Base-by-base conservation (phyloP, 1,140 invertebrate species). In the Brachionus rotundiformis region DNA sequence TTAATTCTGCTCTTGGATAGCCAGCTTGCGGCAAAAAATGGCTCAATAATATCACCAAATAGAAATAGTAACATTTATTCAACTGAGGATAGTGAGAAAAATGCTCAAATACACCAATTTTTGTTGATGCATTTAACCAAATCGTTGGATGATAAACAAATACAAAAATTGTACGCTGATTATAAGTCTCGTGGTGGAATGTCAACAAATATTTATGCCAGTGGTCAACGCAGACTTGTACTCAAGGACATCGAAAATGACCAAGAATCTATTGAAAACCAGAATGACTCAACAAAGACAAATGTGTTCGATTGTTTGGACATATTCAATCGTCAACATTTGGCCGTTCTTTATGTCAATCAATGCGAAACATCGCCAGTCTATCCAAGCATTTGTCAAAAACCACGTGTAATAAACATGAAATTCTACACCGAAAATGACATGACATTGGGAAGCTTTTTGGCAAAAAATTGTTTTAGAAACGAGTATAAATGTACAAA, bases 361-460 rank as follows among this genome's bases (percentile, higher is more conserved):
- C 97, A 94, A 85, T 93, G 94, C 79, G 91, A 91, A 82, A 91
- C 92, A 54, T 94, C 93, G 0, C 89, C 91, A 23, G 93, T 94
- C 85, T 91, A 92, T 10, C 94, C 94, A 13, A 91, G 92, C 59
- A 95, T 94, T 86, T 96, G 95, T 86, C 93, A 95, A 2, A 92
- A 93, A 85, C 94, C 94, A 84, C 93, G 93, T 92, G 91, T 95
- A 19, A 92, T 95, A 0, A 92, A 92, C 65, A 98, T 98, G 94
- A 93, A 96, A 83, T 93, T 96, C 86, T 98, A 98, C 87, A 94
- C 94, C 0, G 90, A 91, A 16, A 94, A 96, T 85, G 97, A 99
- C 86, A 96, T 98, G 82, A 93, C 95, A 3, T 87, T 99, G 3
- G 97, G 96, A 47, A 92, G 92, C 82, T 99, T 98, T 87, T 88